Base-by-base conservation (phyloP, 1,140 invertebrate genomes). In the Kradibia gibbosae region DNA sequence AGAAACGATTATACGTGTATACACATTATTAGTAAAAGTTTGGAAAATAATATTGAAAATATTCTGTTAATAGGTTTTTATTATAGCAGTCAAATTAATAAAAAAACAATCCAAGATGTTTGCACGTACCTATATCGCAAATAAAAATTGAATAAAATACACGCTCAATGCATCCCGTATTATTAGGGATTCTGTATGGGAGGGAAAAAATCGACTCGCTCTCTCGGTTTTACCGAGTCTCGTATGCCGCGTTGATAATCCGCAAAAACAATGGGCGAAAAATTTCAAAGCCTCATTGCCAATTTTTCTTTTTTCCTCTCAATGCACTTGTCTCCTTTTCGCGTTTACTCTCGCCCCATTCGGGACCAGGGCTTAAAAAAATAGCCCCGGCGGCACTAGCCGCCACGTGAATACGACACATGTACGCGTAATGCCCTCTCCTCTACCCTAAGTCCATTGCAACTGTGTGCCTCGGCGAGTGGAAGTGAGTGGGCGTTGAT, bases 251-350 rank as follows among this genome's bases (percentile, higher is more conserved):
- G 45, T 65, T 25, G 53, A 60, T 73, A 73, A 80, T 80, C 78
- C 50, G 70, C 62, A 80, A 62, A 80, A 80, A 80, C 78, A 80
- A 73, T 80, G 70, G 78, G 20, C 11, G 20, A 70, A 73, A 73
- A 80, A 71, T 79, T 71, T 79, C 48, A 53, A 72, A 55, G 60
- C 75, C 13, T 70, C 34, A 31, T 45, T 70, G 22, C 57, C 36
- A 25, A 57, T 39, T 31, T 39, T 13, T 39, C 15, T 48, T n/a
- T 75, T 20, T 20, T 22, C 11, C 3, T 28, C 74, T 13, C 22
- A 3, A 3, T 34, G 11, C 11, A 22, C 11, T 36, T 39, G 17
- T 20, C 31, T 67, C 22, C n/a, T 31, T 55, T 42, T 34, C 73
- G 20, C n/a, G 3, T n/a, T 42, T 22, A 11, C 22, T 71, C 67